These are phyloP conservation scores for Dicranocentrus wangi DNA, from an alignment of 2,888 invertebrate species.

Conservation along the genomic window DNA sequence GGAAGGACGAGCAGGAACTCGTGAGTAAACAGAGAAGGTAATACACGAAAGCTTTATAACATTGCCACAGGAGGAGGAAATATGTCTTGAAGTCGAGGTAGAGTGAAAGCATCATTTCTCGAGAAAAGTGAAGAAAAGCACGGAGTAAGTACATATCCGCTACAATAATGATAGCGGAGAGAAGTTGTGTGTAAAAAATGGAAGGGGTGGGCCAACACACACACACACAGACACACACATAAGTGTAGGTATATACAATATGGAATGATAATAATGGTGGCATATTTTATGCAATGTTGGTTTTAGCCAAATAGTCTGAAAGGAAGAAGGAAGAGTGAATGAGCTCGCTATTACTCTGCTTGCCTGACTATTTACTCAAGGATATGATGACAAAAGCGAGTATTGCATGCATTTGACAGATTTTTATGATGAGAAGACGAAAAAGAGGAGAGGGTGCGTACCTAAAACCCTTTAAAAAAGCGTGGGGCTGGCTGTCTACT, in stretches of 20 bases:
- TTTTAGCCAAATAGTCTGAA: slow-evolving; percentile 54
- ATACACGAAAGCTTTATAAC: not conserved
- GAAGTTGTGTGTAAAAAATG: not conserved
- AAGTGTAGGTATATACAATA: slow-evolving; percentile 1
- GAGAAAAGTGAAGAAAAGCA: slow-evolving; percentile 31
- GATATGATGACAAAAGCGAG: slow-evolving; percentile 52
- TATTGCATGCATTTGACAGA: slow-evolving; percentile 59
- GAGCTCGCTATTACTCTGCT: slow-evolving; percentile 47
- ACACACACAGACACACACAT: not conserved
- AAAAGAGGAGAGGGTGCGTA: slow-evolving; percentile 19
- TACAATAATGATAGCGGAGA: slow-evolving; percentile 34
- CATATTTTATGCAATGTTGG: slow-evolving; percentile 59
- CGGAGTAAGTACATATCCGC: slow-evolving; percentile 25
- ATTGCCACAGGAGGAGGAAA: not conserved
- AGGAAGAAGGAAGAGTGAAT: slow-evolving; percentile 48
- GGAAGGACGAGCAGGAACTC: slow-evolving; percentile 4
- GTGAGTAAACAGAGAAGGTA: slow-evolving; percentile 17
- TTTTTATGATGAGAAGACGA: slow-evolving; percentile 50
- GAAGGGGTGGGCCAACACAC: not conserved
- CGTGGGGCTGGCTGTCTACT: not conserved
- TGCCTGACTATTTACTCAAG: slow-evolving; percentile 56
- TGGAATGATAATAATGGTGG: slow-evolving; percentile 54
- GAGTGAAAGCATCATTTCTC: slow-evolving; percentile 39
- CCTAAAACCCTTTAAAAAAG: slow-evolving; percentile 8
- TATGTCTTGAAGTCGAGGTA: slow-evolving; percentile 35